Evolutionary conservation across 2,797 vertebrate genomes (phyloP).

Genomic region (Pangasius mekongensis): DNA sequence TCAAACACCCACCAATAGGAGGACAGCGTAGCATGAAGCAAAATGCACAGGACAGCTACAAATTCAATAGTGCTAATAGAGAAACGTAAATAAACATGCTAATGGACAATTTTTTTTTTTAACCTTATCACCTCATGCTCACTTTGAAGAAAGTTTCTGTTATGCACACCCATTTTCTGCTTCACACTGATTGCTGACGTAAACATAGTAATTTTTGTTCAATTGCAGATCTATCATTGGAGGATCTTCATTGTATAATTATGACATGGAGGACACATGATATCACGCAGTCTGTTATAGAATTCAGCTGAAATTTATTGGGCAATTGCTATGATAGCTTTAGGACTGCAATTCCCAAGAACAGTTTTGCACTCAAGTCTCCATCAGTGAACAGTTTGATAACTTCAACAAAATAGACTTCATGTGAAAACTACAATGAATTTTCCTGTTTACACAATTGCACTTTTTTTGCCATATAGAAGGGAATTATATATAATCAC

Average conservation of each 20-base stretch:
- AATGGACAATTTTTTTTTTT: neutral
- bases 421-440: too few species aligned
- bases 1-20: neutral
- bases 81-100: neutral
- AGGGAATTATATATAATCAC: too few species aligned
- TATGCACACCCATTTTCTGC: neutral
- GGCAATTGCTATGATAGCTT: too few species aligned
- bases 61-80: neutral
- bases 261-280: neutral
- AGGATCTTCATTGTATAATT: neutral
- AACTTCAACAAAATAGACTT: too few species aligned
- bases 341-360: too few species aligned
- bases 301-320: neutral
- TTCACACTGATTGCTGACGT: neutral
- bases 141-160: neutral
- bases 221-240: neutral
- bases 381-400: too few species aligned
- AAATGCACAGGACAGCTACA: neutral
- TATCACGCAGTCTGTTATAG: neutral
- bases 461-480: too few species aligned
- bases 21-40: neutral
- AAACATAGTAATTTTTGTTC: neutral
- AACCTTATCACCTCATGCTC: neutral
- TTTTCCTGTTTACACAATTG: too few species aligned
- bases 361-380: too few species aligned